Percentiles rank a stretch among this genome's conserved stretches.
Evolutionary conservation across 2,113 vertebrate species (phyloP).

Genomic region (Balaeniceps rex): DNA sequence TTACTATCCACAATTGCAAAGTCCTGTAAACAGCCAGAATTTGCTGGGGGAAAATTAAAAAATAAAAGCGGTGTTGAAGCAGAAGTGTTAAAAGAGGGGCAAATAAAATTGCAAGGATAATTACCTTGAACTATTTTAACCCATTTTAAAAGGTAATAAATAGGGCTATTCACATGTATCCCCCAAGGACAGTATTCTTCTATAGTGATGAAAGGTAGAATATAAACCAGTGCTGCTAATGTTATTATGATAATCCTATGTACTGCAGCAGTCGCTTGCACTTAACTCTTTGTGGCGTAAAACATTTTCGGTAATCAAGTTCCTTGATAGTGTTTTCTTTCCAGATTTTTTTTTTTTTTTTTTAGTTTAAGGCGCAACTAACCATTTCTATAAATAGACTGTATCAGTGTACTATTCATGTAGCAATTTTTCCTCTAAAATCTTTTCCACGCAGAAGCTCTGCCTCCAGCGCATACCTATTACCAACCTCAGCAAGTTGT

Average conservation of each 20-base stretch:
- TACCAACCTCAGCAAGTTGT: neutral
- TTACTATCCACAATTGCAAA: neutral
- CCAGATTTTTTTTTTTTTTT: too few relatives aligned
- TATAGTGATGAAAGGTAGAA: neutral
- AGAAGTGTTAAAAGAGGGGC: neutral
- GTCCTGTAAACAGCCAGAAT: neutral
- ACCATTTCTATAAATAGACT: neutral
- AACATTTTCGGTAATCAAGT: neutral
- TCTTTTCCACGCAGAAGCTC: neutral
- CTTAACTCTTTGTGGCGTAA: neutral
- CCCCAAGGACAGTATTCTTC: neutral
- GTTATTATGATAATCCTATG: neutral
- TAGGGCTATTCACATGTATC: neutral
- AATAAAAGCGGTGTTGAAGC: neutral
- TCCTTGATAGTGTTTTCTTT: neutral
- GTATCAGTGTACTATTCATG: neutral
- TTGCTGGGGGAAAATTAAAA: neutral
- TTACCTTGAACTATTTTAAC: constrained; percentile 7
- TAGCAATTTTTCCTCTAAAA: neutral
- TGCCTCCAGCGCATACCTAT: neutral
- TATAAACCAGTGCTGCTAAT: neutral
- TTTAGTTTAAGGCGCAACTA: neutral
- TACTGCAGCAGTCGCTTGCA: neutral
- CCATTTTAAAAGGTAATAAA: constrained; percentile 16
- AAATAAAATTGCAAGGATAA: constrained; percentile 1